Conservation (phyloP, 2,797 vertebrate genomes). For the Labroides dimidiatus region DNA sequence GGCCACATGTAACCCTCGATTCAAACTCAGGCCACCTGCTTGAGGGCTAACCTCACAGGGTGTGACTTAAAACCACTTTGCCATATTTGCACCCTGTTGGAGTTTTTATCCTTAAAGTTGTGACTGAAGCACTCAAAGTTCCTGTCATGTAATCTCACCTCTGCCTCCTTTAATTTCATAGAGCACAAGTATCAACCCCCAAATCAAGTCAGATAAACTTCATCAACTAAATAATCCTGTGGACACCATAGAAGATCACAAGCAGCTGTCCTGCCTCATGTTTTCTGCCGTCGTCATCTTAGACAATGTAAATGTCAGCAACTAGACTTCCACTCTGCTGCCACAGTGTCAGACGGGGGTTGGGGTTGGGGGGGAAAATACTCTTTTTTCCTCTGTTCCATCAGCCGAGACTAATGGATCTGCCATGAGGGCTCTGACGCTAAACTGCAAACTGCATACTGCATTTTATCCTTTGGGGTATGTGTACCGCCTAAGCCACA, state of each 20-base stretch:
- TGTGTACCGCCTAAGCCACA: slow-evolving; percentile 53
- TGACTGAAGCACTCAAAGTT: no score
- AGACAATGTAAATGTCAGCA: slow-evolving; percentile 19
- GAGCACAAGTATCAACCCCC: background rate
- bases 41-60: no score
- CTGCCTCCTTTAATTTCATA: background rate
- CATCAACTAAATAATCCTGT: background rate
- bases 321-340: slow-evolving; percentile 49
- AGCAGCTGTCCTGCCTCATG: background rate
- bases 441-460: slow-evolving; percentile 50
- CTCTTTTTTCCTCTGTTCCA: slow-evolving; percentile 46
- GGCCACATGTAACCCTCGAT: no score
- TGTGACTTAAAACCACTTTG: no score
- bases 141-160: background rate
- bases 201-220: background rate
- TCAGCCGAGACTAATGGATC: slow-evolving; percentile 77
- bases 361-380: slow-evolving; percentile 33
- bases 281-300: slow-evolving; percentile 34
- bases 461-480: slow-evolving; percentile 48
- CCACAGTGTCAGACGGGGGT: slow-evolving; percentile 26
- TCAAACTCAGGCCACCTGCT: no score
- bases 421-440: slow-evolving; percentile 65
- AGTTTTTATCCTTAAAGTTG: no score
- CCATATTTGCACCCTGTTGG: no score
- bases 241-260: no score